A percentile compares a stretch with the other conserved stretches of the same genome.
Evolutionary conservation across 2,113 vertebrate species (phyloP).

Genomic region (Larimichthys polyactis): DNA sequence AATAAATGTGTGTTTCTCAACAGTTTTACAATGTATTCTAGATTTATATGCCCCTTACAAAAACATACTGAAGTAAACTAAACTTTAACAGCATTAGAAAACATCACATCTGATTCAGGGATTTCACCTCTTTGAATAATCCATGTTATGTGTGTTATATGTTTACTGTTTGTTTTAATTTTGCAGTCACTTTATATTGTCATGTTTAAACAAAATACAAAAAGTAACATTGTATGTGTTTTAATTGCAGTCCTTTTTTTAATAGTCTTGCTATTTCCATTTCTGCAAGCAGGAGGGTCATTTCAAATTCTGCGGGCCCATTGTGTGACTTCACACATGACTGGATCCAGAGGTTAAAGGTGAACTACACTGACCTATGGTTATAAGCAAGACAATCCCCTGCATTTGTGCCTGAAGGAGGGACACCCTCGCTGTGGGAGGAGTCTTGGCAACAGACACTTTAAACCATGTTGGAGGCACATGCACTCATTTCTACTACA

Average conservation of each 20-base stretch:
- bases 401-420: constrained; percentile 32
- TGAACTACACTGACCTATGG: constrained; percentile 60
- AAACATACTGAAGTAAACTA: background rate
- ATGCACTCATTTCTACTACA: background rate
- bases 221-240: background rate
- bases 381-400: constrained; percentile 61
- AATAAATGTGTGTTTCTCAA: background rate
- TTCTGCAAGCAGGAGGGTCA: constrained; percentile 6
- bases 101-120: background rate
- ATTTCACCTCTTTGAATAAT: background rate
- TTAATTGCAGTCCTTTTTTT: background rate
- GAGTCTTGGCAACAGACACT: constrained; percentile 45
- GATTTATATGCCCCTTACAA: background rate
- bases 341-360: constrained; percentile 65
- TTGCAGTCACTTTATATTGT: background rate
- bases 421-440: constrained; percentile 36
- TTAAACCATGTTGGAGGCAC: constrained; percentile 24
- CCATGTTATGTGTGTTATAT: background rate
- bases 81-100: background rate
- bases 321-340: constrained; percentile 74
- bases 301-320: constrained; percentile 24
- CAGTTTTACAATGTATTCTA: background rate
- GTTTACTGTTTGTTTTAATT: background rate
- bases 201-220: background rate
- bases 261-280: background rate